phyloP scores from a whole-genome alignment of 1,140 invertebrate genomes.

The Cheumatopsyche charites region DNA sequence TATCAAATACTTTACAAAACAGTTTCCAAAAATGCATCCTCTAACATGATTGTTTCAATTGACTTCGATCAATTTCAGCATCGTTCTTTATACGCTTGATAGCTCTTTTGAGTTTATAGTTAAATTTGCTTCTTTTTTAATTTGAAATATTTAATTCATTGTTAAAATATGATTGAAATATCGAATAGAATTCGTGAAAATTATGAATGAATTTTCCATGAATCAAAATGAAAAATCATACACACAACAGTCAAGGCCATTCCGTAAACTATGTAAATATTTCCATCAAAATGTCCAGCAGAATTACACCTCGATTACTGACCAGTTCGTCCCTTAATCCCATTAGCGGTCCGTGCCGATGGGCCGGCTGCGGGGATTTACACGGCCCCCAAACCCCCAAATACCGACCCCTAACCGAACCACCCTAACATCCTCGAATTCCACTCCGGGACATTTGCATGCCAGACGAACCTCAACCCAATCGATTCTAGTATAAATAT shows the following conservation, averaged over 20 bases:
- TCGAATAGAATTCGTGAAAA: too few relatives aligned
- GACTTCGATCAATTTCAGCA: too few relatives aligned
- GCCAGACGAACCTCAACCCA: slow-evolving; percentile 40
- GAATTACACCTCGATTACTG: background rate
- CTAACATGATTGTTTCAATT: too few relatives aligned
- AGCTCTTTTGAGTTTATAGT: too few relatives aligned
- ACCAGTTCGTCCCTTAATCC: slow-evolving; percentile 42
- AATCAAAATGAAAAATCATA: too few relatives aligned
- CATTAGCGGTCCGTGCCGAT: slow-evolving; percentile 47
- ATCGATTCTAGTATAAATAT: background rate
- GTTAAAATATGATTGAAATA: too few relatives aligned
- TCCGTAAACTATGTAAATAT: background rate
- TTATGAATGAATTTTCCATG: too few relatives aligned
- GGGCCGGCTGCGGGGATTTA: slow-evolving; percentile 43
- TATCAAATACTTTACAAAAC: too few relatives aligned
- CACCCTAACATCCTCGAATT: background rate
- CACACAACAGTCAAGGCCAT: background rate
- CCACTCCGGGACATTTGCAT: slow-evolving; percentile 40
- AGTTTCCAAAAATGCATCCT: too few relatives aligned
- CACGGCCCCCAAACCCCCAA: slow-evolving; percentile 35
- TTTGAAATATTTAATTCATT: too few relatives aligned
- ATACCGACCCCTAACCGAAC: background rate
- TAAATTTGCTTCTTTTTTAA: too few relatives aligned
- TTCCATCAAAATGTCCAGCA: background rate
- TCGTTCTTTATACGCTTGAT: too few relatives aligned